Conservation (phyloP, 2,113 vertebrate genomes). For the Mus spicilegus region DNA sequence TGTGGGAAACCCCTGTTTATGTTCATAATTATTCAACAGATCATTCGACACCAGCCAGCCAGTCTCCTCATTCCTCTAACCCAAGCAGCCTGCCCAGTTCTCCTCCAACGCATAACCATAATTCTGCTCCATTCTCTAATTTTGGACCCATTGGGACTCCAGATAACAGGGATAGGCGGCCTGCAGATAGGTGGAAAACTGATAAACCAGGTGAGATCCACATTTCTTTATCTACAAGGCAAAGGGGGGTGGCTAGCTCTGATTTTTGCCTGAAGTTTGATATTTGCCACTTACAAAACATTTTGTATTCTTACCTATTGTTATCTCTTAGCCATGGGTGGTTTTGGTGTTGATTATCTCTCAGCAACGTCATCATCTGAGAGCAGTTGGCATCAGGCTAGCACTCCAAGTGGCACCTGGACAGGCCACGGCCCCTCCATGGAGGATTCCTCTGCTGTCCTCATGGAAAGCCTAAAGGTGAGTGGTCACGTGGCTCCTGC, state of each 20-base stretch:
- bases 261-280: neutral
- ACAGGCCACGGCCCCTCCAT: constrained; percentile 93
- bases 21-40: constrained; percentile 85
- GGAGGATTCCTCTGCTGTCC: constrained; percentile 96
- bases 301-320: constrained; percentile 59
- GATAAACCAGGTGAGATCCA: constrained; percentile 93
- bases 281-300: neutral
- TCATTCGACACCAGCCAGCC: constrained; percentile 99
- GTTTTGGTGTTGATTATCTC: constrained; percentile 96
- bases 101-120: constrained; percentile 97
- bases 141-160: constrained; percentile 98
- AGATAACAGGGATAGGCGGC: constrained; percentile 95
- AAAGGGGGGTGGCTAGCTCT: neutral
- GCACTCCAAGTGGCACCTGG: constrained; percentile 91
- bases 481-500: neutral
- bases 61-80: constrained; percentile 99
- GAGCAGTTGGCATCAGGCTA: constrained; percentile 94
- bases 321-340: constrained; percentile 88
- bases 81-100: constrained; percentile 99
- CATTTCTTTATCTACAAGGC: accelerated
- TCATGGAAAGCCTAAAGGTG: constrained; percentile 99
- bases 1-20: constrained; percentile 37
- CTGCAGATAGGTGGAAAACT: constrained; percentile 95
- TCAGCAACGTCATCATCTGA: constrained; percentile 91
- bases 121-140: constrained; percentile 94